Percentiles rank a stretch among this genome's conserved stretches.
These are phyloP conservation scores for Calliopsis andreniformis DNA, from an alignment of 1,140 invertebrate genomes.

Conservation along the genomic window DNA sequence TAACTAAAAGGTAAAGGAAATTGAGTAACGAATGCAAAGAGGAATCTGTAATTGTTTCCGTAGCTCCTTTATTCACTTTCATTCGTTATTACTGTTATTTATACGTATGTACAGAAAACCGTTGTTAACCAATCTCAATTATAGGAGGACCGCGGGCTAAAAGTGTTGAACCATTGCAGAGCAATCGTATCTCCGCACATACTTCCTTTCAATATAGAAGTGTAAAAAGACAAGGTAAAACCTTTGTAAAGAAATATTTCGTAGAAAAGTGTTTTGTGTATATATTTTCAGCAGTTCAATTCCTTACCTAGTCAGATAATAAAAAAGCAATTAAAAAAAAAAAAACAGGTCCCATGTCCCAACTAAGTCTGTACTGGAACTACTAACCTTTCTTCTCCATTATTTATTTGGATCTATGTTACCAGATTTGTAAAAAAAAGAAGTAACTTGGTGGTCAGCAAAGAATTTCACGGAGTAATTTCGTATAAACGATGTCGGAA, in stretches of 20 bases:
- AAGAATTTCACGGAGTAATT: neutral
- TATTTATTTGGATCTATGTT: conserved; percentile 16
- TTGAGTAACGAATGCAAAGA: neutral
- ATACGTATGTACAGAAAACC: conserved; percentile 77
- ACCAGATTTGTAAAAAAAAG: conserved; percentile 17
- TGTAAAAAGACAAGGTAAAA: conserved; percentile 60
- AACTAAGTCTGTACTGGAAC: conserved; percentile 50
- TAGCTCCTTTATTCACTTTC: conserved; percentile 77
- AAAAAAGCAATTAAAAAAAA: conserved; percentile 37
- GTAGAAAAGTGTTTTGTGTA: conserved; percentile 61
- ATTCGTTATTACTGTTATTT: conserved; percentile 73
- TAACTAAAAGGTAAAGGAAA: neutral
- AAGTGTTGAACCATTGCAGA: conserved; percentile 60
- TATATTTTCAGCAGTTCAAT: conserved; percentile 49
- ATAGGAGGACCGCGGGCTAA: conserved; percentile 63
- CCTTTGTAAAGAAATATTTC: conserved; percentile 55
- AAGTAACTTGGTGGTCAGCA: conserved; percentile 26
- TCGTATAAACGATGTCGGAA: conserved; percentile 11
- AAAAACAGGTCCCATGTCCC: conserved; percentile 54
- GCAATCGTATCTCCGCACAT: conserved; percentile 31
- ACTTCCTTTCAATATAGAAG: conserved; percentile 56
- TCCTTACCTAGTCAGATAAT: conserved; percentile 44
- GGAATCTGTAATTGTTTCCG: conserved; percentile 65
- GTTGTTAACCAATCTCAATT: conserved; percentile 71
- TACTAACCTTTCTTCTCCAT: conserved; percentile 24